A percentile compares a stretch with the other conserved stretches of the same genome.
Conservation (phyloP, 2,113 vertebrate genomes). For the Microcebus griseorufus region DNA sequence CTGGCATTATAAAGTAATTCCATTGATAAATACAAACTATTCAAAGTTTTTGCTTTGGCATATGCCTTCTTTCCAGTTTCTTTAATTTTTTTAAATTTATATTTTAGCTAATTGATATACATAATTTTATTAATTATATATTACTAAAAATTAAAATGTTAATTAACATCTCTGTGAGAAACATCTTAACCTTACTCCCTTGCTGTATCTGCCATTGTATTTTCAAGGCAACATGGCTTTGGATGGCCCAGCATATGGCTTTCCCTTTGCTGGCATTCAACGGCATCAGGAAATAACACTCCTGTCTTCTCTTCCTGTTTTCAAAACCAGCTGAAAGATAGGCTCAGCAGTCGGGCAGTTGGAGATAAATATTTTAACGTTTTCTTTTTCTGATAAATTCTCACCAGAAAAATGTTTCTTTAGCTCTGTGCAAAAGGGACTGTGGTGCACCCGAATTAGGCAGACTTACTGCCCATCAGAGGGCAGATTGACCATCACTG, state of each 20-base stretch:
- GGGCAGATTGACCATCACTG: too few species aligned
- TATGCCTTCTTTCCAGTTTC: neutral
- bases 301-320: neutral
- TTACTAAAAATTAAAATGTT: slow-evolving; percentile 20
- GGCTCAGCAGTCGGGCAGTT: neutral
- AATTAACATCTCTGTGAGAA: neutral
- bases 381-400: slow-evolving; percentile 28
- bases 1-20: neutral
- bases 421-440: neutral
- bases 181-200: neutral
- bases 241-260: neutral
- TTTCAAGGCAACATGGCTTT: slow-evolving; percentile 27
- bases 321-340: slow-evolving; percentile 12
- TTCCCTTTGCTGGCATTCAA: slow-evolving; percentile 32
- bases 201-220: neutral
- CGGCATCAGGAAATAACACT: neutral
- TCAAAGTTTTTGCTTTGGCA: neutral
- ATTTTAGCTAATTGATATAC: neutral
- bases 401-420: neutral
- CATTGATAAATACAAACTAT: neutral
- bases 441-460: neutral
- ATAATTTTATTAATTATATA: neutral
- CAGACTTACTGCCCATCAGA: neutral
- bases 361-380: slow-evolving; percentile 19
- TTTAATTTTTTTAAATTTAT: neutral